These are phyloP conservation scores for Ceratosolen fusciceps DNA, from an alignment of 1,140 invertebrate genomes.

Conservation along the genomic window DNA sequence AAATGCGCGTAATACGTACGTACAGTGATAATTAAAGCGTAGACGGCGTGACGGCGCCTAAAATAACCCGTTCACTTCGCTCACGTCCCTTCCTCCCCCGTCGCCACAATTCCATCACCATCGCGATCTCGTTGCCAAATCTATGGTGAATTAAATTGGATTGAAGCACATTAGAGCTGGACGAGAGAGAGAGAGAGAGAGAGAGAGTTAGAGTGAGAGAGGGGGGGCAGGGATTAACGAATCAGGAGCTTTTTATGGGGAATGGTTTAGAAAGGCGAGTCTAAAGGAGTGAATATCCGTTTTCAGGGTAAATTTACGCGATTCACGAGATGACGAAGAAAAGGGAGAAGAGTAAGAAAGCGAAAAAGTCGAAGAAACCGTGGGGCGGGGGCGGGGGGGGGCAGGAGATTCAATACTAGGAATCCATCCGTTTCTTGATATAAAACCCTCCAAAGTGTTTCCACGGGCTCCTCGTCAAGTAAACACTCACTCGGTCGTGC, in stretches of 20 bases:
- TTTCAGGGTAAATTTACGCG: conserved; percentile 17
- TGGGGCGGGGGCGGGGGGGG: too few species aligned
- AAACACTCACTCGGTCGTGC: conserved; percentile 46
- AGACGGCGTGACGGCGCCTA: background rate
- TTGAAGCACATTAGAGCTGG: too few species aligned
- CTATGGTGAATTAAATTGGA: too few species aligned
- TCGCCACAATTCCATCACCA: too few species aligned
- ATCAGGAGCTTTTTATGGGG: too few species aligned
- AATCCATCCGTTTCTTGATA: conserved; percentile 32
- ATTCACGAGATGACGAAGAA: background rate
- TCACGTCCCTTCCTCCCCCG: too few species aligned
- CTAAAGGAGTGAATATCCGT: conserved; percentile 1
- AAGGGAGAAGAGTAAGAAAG: conserved; percentile 1
- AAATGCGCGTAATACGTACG: background rate
- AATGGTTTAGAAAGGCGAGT: background rate
- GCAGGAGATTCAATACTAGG: conserved; percentile 32
- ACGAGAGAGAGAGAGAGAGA: too few species aligned
- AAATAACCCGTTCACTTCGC: too few species aligned
- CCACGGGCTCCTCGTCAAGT: conserved; percentile 2
- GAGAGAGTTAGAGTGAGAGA: too few species aligned
- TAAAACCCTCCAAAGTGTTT: conserved; percentile 30
- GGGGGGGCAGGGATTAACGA: too few species aligned
- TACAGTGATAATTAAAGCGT: too few species aligned
- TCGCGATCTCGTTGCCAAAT: too few species aligned
- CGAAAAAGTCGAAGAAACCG: background rate